A percentile compares a stretch with the other conserved stretches of the same genome.
These are phyloP conservation scores for Tadarida brasiliensis DNA, from an alignment of 2,797 vertebrate species.

Conservation along the genomic window DNA sequence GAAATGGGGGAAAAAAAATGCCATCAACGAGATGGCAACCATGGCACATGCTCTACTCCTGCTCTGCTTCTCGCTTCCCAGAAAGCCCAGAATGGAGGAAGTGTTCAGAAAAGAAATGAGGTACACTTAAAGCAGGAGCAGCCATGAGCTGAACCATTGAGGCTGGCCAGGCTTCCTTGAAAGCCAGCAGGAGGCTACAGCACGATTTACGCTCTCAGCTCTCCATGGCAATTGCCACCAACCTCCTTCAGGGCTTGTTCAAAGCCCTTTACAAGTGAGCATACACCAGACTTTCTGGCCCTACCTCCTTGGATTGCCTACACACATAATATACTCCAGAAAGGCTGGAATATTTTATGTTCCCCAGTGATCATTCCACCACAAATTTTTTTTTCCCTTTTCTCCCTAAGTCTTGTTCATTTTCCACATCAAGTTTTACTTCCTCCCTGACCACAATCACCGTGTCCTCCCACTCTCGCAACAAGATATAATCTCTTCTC, in stretches of 20 bases:
- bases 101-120: neutral
- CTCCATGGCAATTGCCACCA: neutral
- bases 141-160: fast-evolving
- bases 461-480: neutral
- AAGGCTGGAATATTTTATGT: neutral
- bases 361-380: neutral
- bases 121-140: neutral
- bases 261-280: neutral
- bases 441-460: neutral
- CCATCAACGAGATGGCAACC: neutral
- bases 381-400: neutral
- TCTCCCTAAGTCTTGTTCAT: neutral
- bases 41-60: neutral
- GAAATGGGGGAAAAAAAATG: neutral
- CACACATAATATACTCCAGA: neutral
- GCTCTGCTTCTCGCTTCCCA: neutral
- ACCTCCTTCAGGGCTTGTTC: neutral
- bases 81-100: neutral
- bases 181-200: neutral
- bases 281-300: neutral
- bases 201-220: fast-evolving
- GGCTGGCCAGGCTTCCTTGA: too few species aligned
- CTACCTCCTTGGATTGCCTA: neutral
- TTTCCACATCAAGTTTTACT: slow-evolving; percentile 11
- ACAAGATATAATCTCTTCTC: neutral